Percentiles rank a stretch among this genome's conserved stretches.
Evolutionary conservation across 2,113 vertebrate species (phyloP).

Genomic region (Corythornis vintsioides): DNA sequence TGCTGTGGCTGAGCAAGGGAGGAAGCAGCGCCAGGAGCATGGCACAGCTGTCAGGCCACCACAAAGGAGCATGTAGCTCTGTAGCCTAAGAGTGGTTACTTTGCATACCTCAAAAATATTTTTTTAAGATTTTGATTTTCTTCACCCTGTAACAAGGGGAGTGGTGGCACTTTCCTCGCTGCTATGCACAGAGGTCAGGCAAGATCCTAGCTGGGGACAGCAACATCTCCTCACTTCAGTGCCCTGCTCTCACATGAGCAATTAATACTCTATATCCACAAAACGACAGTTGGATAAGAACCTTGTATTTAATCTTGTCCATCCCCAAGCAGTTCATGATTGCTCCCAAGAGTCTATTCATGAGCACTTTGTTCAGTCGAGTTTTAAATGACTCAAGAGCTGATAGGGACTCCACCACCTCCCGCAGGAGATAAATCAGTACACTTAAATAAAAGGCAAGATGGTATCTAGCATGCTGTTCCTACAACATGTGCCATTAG

Average conservation of each 20-base stretch:
- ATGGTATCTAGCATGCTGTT: constrained; percentile 66
- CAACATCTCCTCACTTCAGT: background rate
- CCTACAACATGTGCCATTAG: constrained; percentile 57
- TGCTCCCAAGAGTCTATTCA: constrained; percentile 66
- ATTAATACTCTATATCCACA: constrained; percentile 17
- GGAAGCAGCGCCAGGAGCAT: fast-evolving
- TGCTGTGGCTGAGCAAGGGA: background rate
- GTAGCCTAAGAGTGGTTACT: fast-evolving
- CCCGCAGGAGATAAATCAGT: constrained; percentile 66
- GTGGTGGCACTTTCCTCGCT: background rate
- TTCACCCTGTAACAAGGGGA: fast-evolving
- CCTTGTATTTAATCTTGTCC: constrained; percentile 63
- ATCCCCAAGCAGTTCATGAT: constrained; percentile 56
- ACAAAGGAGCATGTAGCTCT: background rate
- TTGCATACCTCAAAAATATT: background rate
- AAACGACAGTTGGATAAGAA: background rate
- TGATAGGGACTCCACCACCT: constrained; percentile 57
- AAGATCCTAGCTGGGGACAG: background rate
- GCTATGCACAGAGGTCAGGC: fast-evolving
- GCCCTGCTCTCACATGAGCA: background rate
- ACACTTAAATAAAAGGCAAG: constrained; percentile 68
- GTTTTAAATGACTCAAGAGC: constrained; percentile 66
- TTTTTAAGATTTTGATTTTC: background rate
- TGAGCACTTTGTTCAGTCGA: constrained; percentile 56
- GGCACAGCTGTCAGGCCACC: background rate